Evolutionary conservation across 2,888 invertebrate genomes (phyloP).

Genomic region (Elegia similella): DNA sequence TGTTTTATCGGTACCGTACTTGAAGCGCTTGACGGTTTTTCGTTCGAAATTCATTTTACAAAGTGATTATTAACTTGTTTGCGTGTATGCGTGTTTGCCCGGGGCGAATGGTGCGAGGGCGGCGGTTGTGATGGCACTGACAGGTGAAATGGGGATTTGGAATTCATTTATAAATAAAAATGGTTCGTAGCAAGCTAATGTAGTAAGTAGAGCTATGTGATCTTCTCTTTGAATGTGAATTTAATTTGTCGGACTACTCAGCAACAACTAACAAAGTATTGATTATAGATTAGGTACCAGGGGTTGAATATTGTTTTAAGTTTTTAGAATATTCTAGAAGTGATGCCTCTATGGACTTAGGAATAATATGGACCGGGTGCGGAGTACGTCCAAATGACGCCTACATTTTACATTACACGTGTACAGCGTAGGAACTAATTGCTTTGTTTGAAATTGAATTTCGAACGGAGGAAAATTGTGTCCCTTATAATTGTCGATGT

Average conservation of each 20-base stretch:
- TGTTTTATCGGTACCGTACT: neutral
- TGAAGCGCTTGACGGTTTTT: constrained; percentile 27
- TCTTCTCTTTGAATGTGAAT: neutral
- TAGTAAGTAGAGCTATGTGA: neutral
- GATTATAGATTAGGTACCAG: no score
- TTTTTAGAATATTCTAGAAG: no score
- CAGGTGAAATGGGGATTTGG: constrained; percentile 37
- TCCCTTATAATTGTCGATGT: no score
- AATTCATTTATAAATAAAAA: neutral
- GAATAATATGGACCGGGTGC: no score
- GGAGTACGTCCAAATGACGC: no score
- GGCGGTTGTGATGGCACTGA: constrained; percentile 34
- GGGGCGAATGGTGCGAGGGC: constrained; percentile 40
- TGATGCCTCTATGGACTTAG: no score
- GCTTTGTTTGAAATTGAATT: no score
- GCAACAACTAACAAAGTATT: no score
- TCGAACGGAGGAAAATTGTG: no score
- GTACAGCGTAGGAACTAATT: no score
- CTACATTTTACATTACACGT: no score
- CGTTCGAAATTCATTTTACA: constrained; percentile 4
- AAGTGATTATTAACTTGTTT: constrained; percentile 11
- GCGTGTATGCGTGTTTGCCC: constrained; percentile 28
- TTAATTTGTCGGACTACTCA: neutral
- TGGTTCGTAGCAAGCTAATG: neutral
- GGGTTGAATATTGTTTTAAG: no score